These are phyloP conservation scores for Myrmecophaga tridactyla DNA, from an alignment of 2,113 vertebrate genomes.

Conservation along the genomic window DNA sequence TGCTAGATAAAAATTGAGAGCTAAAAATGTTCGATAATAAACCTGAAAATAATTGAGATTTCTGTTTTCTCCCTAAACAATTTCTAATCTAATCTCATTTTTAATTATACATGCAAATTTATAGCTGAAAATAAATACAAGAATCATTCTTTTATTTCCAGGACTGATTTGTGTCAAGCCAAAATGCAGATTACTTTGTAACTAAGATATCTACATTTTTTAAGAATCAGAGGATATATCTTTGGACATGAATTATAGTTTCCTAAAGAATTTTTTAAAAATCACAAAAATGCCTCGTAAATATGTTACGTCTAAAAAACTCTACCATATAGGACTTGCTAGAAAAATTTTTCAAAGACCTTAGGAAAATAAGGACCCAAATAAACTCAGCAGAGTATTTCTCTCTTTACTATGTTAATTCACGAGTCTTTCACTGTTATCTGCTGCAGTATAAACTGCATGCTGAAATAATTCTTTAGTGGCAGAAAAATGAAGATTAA, in stretches of 20 bases:
- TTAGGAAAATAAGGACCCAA: slow-evolving; percentile 50
- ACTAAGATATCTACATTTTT: slow-evolving; percentile 1
- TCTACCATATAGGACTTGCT: neutral
- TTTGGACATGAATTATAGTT: slow-evolving; percentile 35
- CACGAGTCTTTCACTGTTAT: slow-evolving; percentile 52
- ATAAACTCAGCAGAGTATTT: slow-evolving; percentile 28
- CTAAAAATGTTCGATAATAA: slow-evolving; percentile 11
- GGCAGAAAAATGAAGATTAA: slow-evolving; percentile 74
- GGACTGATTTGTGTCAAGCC: slow-evolving; percentile 9
- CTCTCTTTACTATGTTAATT: slow-evolving; percentile 29
- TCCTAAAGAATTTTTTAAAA: slow-evolving; percentile 37
- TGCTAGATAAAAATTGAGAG: slow-evolving; percentile 31
- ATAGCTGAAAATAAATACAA: slow-evolving; percentile 38
- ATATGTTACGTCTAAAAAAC: slow-evolving; percentile 32
- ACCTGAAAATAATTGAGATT: slow-evolving; percentile 38
- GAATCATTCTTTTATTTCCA: slow-evolving; percentile 29
- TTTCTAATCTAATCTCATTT: slow-evolving; percentile 40
- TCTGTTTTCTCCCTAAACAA: slow-evolving; percentile 42
- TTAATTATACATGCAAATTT: slow-evolving; percentile 50
- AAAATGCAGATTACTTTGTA: slow-evolving; percentile 8
- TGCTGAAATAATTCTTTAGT: slow-evolving; percentile 52
- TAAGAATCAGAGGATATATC: neutral
- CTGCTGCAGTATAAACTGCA: slow-evolving; percentile 48
- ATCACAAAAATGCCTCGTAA: slow-evolving; percentile 37
- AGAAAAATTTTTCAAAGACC: slow-evolving; percentile 52